Percentiles rank a stretch among this genome's conserved stretches.
These are phyloP conservation scores for Babylonia areolata DNA, from an alignment of 1,140 invertebrate genomes.

Conservation along the genomic window DNA sequence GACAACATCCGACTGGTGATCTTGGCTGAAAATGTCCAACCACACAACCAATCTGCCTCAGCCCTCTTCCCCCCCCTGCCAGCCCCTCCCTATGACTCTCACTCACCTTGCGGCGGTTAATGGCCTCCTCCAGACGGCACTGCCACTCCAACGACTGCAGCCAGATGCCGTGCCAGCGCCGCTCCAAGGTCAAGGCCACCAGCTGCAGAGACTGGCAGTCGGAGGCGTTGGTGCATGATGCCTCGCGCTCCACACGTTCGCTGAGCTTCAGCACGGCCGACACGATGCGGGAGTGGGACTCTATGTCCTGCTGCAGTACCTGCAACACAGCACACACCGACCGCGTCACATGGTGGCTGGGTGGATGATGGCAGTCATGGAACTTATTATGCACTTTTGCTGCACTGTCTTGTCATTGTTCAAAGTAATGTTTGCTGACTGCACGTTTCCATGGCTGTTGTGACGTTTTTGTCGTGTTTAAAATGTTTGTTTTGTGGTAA, in stretches of 20 bases:
- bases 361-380: too few relatives aligned
- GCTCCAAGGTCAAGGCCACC: constrained; percentile 82
- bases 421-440: too few relatives aligned
- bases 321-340: constrained; percentile 71
- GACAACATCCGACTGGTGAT: too few relatives aligned
- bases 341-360: neutral
- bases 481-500: too few relatives aligned
- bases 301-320: constrained; percentile 89
- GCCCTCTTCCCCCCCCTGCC: neutral
- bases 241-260: constrained; percentile 76
- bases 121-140: constrained; percentile 85
- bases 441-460: too few relatives aligned
- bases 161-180: constrained; percentile 91
- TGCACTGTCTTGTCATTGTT: too few relatives aligned
- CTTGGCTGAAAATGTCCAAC: too few relatives aligned
- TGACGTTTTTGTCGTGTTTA: too few relatives aligned
- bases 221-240: constrained; percentile 54
- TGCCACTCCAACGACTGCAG: constrained; percentile 92
- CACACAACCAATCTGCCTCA: too few relatives aligned
- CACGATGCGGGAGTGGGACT: constrained; percentile 88
- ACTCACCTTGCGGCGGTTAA: constrained; percentile 60
- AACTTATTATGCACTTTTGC: too few relatives aligned
- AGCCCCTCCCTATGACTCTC: too few relatives aligned
- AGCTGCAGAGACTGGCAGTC: constrained; percentile 64
- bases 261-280: constrained; percentile 86